A percentile compares a stretch with the other conserved stretches of the same genome.
phyloP scores from a whole-genome alignment of 2,113 vertebrate species.

The Istiophorus platypterus region DNA sequence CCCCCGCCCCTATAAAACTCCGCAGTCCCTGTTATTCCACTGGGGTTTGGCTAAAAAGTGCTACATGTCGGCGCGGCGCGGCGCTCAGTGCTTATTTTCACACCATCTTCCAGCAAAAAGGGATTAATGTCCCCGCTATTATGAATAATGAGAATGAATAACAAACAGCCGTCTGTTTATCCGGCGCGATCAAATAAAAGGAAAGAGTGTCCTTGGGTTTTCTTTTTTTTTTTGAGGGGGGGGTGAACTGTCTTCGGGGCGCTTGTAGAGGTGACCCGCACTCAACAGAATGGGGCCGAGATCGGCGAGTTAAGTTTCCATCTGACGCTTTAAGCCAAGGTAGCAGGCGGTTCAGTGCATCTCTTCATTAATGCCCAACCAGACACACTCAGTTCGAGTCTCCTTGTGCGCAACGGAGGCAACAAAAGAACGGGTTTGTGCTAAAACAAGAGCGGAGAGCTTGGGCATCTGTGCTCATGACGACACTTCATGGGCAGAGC shows the following conservation, averaged over 20 bases:
- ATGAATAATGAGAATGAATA: constrained; percentile 79
- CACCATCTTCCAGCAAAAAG: constrained; percentile 68
- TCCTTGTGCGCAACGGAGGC: neutral
- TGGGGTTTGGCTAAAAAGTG: constrained; percentile 72
- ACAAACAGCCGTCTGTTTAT: constrained; percentile 76
- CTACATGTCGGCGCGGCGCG: constrained; percentile 46
- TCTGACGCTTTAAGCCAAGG: constrained; percentile 41
- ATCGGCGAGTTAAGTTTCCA: constrained; percentile 20
- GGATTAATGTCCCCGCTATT: constrained; percentile 75
- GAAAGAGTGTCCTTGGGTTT: constrained; percentile 62
- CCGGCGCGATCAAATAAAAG: constrained; percentile 53
- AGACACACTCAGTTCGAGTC: neutral
- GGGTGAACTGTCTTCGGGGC: constrained; percentile 37
- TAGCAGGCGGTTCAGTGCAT: neutral
- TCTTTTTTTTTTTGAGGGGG: no score
- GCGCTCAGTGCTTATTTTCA: constrained; percentile 64
- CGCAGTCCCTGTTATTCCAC: constrained; percentile 65
- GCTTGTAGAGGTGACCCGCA: constrained; percentile 28
- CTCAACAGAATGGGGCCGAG: constrained; percentile 15
- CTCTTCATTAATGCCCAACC: constrained; percentile 10
- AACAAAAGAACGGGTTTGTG: neutral
- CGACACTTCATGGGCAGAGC: neutral
- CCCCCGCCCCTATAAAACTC: no score
- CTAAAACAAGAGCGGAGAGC: neutral
- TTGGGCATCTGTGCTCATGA: neutral